These are phyloP conservation scores for Lanius collurio DNA, from an alignment of 2,113 vertebrate genomes.

Conservation along the genomic window DNA sequence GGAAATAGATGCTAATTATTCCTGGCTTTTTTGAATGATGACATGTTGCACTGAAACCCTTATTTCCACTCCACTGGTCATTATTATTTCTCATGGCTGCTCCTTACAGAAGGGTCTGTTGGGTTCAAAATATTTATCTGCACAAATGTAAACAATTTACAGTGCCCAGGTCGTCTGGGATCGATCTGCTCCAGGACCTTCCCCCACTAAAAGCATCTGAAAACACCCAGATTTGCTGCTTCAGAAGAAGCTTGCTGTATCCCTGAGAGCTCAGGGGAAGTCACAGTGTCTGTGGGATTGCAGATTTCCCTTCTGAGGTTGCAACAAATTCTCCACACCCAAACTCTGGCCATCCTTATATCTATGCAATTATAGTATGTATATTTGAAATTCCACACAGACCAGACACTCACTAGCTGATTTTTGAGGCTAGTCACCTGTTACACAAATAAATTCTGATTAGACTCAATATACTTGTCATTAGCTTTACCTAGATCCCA, in stretches of 20 bases:
- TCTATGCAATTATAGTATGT: neutral
- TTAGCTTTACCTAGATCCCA: neutral
- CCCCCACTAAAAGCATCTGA: neutral
- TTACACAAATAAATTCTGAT: neutral
- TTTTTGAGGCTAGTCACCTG: neutral
- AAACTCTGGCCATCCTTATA: neutral
- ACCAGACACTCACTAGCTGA: neutral
- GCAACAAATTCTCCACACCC: neutral
- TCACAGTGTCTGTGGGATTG: accelerated
- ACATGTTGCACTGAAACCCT: neutral
- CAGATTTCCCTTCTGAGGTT: neutral
- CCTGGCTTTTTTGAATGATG: neutral
- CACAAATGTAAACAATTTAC: neutral
- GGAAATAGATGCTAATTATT: neutral
- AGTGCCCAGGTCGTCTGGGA: neutral
- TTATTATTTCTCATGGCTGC: neutral
- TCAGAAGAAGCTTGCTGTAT: neutral
- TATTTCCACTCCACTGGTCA: neutral
- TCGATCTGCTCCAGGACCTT: neutral
- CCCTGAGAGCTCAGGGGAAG: neutral
- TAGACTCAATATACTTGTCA: neutral
- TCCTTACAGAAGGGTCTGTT: neutral
- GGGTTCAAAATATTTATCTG: neutral
- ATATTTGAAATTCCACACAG: neutral
- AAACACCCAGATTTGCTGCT: neutral